phyloP scores from a whole-genome alignment of 2,888 invertebrate species.

The Gastrophysa polygoni region DNA sequence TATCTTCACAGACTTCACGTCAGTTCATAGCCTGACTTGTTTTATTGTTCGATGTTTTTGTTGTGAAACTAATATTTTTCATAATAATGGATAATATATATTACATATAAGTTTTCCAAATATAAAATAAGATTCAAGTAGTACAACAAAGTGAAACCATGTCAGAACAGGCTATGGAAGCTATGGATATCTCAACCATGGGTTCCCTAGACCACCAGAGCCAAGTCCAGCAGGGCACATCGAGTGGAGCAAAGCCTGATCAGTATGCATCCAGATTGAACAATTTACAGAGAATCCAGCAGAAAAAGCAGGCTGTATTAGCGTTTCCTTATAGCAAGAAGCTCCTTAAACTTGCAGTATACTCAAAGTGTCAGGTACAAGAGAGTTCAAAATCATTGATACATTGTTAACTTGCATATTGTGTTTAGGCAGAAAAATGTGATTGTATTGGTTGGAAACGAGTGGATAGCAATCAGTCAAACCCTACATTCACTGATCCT shows the following conservation, averaged over 20 bases:
- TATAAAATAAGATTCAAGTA: no score
- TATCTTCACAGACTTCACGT: no score
- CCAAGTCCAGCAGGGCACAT: constrained; percentile 23
- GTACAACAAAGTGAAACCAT: no score
- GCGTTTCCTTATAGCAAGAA: constrained; percentile 80
- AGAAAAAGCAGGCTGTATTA: constrained; percentile 80
- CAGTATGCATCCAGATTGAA: constrained; percentile 63
- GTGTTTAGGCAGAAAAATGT: constrained; percentile 63
- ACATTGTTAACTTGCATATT: background rate
- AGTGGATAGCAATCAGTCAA: constrained; percentile 63
- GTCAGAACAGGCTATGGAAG: constrained; percentile 27
- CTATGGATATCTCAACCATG: constrained; percentile 19
- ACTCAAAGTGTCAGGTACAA: constrained; percentile 80
- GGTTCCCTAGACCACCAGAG: constrained; percentile 21
- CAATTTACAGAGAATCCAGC: constrained; percentile 84
- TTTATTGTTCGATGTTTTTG: no score
- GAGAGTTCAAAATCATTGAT: background rate
- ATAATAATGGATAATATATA: no score
- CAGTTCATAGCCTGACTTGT: no score
- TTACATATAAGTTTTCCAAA: no score
- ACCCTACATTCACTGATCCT: constrained; percentile 75
- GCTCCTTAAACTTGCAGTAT: constrained; percentile 79
- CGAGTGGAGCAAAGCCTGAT: constrained; percentile 37
- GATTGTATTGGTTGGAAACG: constrained; percentile 92
- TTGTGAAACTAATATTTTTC: no score